phyloP scores from a whole-genome alignment of 2,888 invertebrate genomes.

The Caenorhabditis sp. region DNA sequence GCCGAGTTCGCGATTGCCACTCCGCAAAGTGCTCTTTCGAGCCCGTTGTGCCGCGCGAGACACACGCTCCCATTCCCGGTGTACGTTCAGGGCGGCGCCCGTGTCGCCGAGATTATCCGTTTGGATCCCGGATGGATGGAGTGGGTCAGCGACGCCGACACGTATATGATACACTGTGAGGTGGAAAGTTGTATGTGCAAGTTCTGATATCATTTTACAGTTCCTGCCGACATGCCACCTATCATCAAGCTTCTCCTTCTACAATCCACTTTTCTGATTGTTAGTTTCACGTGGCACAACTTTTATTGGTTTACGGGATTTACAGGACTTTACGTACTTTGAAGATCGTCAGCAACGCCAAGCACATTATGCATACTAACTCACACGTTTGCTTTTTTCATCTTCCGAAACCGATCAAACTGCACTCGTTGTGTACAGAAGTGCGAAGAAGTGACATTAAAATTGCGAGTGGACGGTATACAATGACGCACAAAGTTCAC shows the following conservation, averaged over 20 bases:
- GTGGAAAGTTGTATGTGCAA: neutral
- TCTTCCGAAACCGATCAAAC: too few species aligned
- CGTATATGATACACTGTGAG: constrained; percentile 42
- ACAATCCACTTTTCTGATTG: constrained; percentile 30
- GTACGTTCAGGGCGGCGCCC: constrained; percentile 14
- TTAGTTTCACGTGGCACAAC: too few species aligned
- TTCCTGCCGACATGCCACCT: constrained; percentile 33
- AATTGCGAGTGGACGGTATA: too few species aligned
- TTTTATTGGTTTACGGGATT: too few species aligned
- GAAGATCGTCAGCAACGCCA: constrained; percentile 25
- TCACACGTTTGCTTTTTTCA: too few species aligned
- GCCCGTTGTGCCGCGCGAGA: constrained; percentile 7
- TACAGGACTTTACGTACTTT: constrained; percentile 48
- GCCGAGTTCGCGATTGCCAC: constrained; percentile 20
- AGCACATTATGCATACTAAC: too few species aligned
- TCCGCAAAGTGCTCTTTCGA: neutral
- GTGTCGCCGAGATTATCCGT: constrained; percentile 36
- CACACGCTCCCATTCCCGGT: constrained; percentile 26
- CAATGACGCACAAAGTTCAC: too few species aligned
- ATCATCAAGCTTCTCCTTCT: constrained; percentile 38
- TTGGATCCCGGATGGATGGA: constrained; percentile 15
- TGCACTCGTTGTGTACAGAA: too few species aligned
- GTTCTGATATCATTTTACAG: constrained; percentile 1
- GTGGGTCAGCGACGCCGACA: constrained; percentile 32
- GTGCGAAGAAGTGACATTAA: too few species aligned